phyloP scores from a whole-genome alignment of 2,113 vertebrate species.

The Cichladusa arquata region DNA sequence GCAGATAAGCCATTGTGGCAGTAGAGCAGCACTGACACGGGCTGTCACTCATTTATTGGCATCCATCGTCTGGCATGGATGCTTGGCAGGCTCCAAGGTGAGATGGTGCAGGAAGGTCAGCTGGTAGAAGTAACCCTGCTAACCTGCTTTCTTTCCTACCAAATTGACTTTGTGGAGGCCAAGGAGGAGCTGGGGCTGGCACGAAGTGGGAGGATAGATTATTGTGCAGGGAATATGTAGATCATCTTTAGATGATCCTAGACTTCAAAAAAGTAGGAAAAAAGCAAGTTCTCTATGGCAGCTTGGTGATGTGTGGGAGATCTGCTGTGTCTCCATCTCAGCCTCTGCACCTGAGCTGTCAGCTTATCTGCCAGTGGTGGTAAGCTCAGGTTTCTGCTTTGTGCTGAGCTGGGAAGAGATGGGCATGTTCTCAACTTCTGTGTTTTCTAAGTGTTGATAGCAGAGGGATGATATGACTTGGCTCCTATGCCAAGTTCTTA shows the following conservation, averaged over 20 bases:
- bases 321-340: neutral
- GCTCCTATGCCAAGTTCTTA: neutral
- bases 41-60: accelerated
- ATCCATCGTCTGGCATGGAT: accelerated
- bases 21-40: neutral
- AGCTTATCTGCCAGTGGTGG: neutral
- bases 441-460: neutral
- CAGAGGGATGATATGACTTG: neutral
- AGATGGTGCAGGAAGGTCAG: neutral
- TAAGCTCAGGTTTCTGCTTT: neutral
- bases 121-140: neutral
- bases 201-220: neutral
- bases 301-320: neutral
- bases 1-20: neutral
- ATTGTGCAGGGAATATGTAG: neutral
- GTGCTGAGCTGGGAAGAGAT: neutral
- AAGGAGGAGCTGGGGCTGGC: neutral
- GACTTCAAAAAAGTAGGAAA: neutral
- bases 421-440: neutral
- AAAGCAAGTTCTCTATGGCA: neutral
- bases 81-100: neutral
- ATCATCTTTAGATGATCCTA: neutral
- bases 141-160: neutral
- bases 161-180: neutral
- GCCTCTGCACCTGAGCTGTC: neutral